These are phyloP conservation scores for Drosophila biarmipes DNA, from an alignment of 1,140 invertebrate genomes.

Conservation along the genomic window DNA sequence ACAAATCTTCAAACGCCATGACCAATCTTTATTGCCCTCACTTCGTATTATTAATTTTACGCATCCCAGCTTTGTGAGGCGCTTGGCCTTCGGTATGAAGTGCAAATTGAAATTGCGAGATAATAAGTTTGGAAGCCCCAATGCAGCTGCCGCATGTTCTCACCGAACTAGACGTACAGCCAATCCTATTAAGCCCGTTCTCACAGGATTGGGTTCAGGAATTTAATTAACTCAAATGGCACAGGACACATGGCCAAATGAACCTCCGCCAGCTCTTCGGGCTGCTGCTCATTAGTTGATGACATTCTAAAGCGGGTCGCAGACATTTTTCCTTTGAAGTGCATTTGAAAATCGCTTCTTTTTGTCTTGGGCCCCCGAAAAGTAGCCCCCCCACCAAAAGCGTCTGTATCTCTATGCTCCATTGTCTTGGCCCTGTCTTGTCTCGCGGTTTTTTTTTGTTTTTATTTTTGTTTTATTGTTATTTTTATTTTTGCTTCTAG, in stretches of 20 bases:
- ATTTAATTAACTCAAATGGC: conserved; percentile 25
- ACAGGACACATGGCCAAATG: conserved; percentile 8
- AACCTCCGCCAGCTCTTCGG: background rate
- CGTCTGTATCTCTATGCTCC: background rate
- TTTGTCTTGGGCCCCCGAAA: background rate
- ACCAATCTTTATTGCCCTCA: background rate
- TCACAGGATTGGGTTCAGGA: background rate
- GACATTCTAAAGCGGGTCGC: conserved; percentile 7
- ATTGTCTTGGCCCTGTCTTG: conserved; percentile 1
- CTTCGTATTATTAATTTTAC: background rate
- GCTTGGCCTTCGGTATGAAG: background rate
- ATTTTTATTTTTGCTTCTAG: conserved; percentile 26
- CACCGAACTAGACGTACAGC: background rate
- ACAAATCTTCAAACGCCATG: background rate
- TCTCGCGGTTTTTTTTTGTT: background rate
- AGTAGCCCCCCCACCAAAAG: background rate
- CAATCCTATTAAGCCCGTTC: conserved; percentile 9
- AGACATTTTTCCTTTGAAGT: conserved; percentile 31
- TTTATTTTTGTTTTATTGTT: conserved; percentile 19
- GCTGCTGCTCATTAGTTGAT: conserved; percentile 23
- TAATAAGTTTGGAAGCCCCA: background rate
- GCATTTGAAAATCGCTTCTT: conserved; percentile 23
- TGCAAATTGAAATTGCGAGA: conserved; percentile 1
- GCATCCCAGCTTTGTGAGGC: background rate
- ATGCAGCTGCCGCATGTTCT: background rate